Evolutionary conservation across 2,113 vertebrate genomes (phyloP).

Genomic region (Cathartes aura): DNA sequence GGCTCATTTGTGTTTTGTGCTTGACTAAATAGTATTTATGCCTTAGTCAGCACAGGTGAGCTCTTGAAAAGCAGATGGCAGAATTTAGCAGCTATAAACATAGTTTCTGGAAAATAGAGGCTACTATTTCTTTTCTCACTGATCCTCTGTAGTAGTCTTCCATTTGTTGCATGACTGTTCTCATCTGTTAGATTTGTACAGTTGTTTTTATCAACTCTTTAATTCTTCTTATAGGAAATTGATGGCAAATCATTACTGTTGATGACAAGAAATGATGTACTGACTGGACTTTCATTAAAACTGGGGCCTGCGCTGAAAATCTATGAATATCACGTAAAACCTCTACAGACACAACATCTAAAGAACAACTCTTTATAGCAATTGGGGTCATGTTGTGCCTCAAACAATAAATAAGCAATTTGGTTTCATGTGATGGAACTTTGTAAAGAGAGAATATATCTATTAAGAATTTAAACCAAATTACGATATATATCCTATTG

Average conservation of each 20-base stretch:
- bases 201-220: constrained; percentile 65
- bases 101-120: neutral
- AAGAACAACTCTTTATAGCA: constrained; percentile 90
- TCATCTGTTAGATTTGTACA: constrained; percentile 25
- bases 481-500: constrained; percentile 79
- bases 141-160: neutral
- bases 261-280: constrained; percentile 97
- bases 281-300: constrained; percentile 98
- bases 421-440: constrained; percentile 81
- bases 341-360: constrained; percentile 95
- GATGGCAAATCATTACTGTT: constrained; percentile 97
- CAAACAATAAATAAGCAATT: constrained; percentile 70
- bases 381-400: constrained; percentile 66
- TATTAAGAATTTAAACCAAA: constrained; percentile 77
- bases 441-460: constrained; percentile 76
- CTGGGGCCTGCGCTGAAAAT: constrained; percentile 98
- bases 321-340: constrained; percentile 98
- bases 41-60: neutral
- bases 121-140: neutral
- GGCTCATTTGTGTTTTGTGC: neutral
- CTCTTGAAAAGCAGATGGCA: neutral
- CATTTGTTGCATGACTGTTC: constrained; percentile 39
- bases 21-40: neutral
- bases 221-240: constrained; percentile 89
- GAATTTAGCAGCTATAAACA: neutral